These are phyloP conservation scores for Sphenopsis melanotis DNA, from an alignment of 2,797 vertebrate species.

Conservation along the genomic window DNA sequence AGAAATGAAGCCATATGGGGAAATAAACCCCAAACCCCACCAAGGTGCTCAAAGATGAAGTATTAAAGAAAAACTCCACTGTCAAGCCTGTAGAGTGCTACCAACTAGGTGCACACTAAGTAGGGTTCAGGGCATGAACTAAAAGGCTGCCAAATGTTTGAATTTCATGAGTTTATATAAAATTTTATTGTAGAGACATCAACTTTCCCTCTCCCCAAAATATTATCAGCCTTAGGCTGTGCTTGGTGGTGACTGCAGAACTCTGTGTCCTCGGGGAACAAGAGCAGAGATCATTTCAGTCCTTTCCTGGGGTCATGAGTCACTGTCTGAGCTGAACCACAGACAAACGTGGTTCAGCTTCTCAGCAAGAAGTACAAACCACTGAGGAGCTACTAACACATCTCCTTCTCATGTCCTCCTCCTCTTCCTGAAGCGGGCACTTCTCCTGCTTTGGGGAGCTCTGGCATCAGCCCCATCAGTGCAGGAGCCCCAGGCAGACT, in stretches of 20 bases:
- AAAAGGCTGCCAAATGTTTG: background rate
- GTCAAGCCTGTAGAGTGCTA: background rate
- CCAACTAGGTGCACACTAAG: background rate
- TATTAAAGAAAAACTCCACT: background rate
- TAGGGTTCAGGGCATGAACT: background rate
- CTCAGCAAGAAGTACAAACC: background rate
- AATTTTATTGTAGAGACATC: background rate
- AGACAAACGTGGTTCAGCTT: background rate
- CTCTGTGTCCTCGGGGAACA: background rate
- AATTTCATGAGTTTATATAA: background rate
- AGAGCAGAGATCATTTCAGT: background rate
- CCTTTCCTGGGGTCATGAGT: background rate
- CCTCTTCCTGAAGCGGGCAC: constrained; percentile 21
- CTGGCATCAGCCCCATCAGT: background rate
- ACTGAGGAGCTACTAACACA: background rate
- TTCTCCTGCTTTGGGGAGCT: constrained; percentile 17
- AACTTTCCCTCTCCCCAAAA: background rate
- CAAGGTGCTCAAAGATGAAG: background rate
- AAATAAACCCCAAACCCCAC: background rate
- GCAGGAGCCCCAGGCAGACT: background rate
- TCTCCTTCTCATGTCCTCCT: background rate
- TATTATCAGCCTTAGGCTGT: background rate
- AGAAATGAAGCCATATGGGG: background rate
- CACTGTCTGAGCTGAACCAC: background rate
- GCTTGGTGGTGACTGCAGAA: background rate